A percentile compares a stretch with the other conserved stretches of the same genome.
These are phyloP conservation scores for Pteronotus mesoamericanus DNA, from an alignment of 2,797 vertebrate species.

Conservation along the genomic window DNA sequence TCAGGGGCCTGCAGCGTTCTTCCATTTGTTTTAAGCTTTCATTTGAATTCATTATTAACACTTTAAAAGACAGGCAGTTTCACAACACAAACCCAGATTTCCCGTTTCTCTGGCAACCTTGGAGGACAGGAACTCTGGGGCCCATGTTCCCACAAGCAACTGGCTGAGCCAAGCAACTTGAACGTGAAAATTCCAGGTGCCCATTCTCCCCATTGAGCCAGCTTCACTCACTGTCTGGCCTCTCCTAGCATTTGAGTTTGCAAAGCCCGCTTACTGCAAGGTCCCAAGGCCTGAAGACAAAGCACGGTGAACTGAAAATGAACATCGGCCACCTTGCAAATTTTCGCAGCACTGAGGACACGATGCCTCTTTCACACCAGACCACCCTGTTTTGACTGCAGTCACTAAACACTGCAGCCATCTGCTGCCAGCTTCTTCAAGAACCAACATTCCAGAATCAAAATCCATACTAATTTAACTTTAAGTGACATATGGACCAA, in stretches of 20 bases:
- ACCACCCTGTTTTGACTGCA: background rate
- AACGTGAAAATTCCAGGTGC: background rate
- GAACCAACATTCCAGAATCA: background rate
- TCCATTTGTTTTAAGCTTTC: background rate
- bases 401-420: background rate
- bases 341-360: background rate
- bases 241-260: background rate
- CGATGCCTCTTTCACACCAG: background rate
- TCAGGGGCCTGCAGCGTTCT: background rate
- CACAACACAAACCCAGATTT: background rate
- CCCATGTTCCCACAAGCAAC: background rate
- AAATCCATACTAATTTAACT: background rate
- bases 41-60: background rate
- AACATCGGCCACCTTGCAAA: background rate
- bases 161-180: background rate
- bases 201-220: accelerated
- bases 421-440: background rate
- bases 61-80: background rate
- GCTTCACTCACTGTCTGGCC: background rate
- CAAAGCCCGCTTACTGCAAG: background rate
- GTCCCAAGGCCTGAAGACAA: background rate
- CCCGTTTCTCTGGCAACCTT: background rate
- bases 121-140: background rate
- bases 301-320: background rate
- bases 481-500: background rate